These are phyloP conservation scores for Synanthedon andrenaeformis DNA, from an alignment of 2,888 invertebrate genomes.

Conservation along the genomic window DNA sequence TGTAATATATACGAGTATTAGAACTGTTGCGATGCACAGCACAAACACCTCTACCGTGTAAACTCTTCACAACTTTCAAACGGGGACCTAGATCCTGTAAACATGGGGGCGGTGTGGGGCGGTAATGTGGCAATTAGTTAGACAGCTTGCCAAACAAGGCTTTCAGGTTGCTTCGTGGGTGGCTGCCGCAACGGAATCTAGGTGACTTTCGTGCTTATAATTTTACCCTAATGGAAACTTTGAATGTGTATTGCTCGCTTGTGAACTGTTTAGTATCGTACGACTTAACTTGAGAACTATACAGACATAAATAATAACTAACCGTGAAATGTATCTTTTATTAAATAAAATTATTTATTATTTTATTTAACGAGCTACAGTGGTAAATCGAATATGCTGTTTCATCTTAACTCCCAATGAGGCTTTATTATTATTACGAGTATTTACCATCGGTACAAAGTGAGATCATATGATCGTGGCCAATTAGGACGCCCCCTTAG, in stretches of 20 bases:
- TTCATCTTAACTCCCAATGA: too few relatives aligned
- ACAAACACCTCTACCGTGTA: constrained; percentile 1
- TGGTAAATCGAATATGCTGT: too few relatives aligned
- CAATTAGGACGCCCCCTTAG: too few relatives aligned
- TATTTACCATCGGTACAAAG: too few relatives aligned
- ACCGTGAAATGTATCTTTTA: too few relatives aligned
- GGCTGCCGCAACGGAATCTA: constrained; percentile 23
- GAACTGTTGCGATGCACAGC: neutral
- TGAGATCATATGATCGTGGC: too few relatives aligned
- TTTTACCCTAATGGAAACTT: constrained; percentile 19
- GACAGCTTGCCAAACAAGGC: constrained; percentile 51
- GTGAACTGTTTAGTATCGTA: neutral
- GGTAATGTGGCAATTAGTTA: constrained; percentile 43
- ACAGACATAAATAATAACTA: too few relatives aligned
- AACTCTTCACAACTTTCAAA: constrained; percentile 22
- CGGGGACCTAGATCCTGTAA: constrained; percentile 18
- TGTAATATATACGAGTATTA: constrained; percentile 10
- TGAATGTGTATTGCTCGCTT: constrained; percentile 6
- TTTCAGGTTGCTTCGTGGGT: constrained; percentile 24
- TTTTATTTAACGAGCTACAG: too few relatives aligned
- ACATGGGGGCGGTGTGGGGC: constrained; percentile 21
- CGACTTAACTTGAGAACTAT: neutral
- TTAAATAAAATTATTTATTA: too few relatives aligned
- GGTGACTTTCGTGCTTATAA: constrained; percentile 25
- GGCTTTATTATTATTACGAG: too few relatives aligned